Percentiles rank a stretch among this genome's conserved stretches.
Evolutionary conservation across 2,888 invertebrate genomes (phyloP).

Genomic region (Tribolium freemani): DNA sequence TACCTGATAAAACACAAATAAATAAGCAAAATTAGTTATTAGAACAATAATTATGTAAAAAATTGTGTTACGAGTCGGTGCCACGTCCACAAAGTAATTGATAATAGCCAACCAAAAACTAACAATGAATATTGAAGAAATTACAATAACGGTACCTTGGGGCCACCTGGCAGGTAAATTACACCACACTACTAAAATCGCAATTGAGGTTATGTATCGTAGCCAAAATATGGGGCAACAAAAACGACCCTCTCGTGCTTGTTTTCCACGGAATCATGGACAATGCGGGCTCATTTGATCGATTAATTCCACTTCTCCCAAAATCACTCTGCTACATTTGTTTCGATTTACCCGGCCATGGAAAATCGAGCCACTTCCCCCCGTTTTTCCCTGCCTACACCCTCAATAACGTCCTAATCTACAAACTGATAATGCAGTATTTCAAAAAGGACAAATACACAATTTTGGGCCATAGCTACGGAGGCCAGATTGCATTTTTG

Average conservation of each 20-base stretch:
- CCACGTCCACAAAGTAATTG: not conserved
- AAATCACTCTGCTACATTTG: slow-evolving; percentile 66
- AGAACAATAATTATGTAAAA: not conserved
- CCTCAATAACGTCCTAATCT: slow-evolving; percentile 66
- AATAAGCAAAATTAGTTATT: not conserved
- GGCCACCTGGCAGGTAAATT: slow-evolving; percentile 53
- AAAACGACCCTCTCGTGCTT: slow-evolving; percentile 70
- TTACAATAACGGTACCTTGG: slow-evolving; percentile 55
- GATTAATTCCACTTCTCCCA: slow-evolving; percentile 71
- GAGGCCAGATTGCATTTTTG: slow-evolving; percentile 67
- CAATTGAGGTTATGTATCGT: slow-evolving; percentile 47
- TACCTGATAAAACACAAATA: not conserved
- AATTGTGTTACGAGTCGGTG: not conserved
- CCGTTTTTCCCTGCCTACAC: slow-evolving; percentile 61
- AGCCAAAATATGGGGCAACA: slow-evolving; percentile 76
- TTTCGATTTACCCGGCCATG: slow-evolving; percentile 75
- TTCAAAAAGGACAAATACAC: slow-evolving; percentile 61
- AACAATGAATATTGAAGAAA: slow-evolving; percentile 2
- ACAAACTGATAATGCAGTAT: slow-evolving; percentile 57
- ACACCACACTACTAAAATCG: too few relatives aligned
- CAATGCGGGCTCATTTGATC: slow-evolving; percentile 74
- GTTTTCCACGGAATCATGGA: slow-evolving; percentile 74
- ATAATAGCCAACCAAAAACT: not conserved
- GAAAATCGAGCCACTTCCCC: slow-evolving; percentile 72
- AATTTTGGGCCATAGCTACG: slow-evolving; percentile 67